Conservation (phyloP, 1,140 invertebrate species). For the Glossosoma conforme region DNA sequence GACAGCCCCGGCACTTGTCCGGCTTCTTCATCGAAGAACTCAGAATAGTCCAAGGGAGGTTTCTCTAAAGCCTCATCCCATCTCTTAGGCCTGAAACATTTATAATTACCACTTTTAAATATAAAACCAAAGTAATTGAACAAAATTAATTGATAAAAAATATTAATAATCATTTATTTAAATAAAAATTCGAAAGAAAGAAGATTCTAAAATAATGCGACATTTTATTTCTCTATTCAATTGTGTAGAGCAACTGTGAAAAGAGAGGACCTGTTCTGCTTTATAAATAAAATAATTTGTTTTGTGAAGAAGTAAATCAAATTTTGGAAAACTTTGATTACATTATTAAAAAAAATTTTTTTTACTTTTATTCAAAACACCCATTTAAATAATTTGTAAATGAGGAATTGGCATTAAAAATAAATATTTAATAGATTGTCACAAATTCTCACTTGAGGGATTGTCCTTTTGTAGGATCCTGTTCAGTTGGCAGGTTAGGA, state of each 20-base stretch:
- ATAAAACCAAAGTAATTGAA: too few species aligned
- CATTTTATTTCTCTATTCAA: too few species aligned
- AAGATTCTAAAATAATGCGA: too few species aligned
- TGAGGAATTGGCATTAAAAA: not conserved
- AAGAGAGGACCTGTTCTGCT: too few species aligned
- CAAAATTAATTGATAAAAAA: too few species aligned
- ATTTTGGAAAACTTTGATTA: not conserved
- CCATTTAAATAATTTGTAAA: slow-evolving; percentile 1
- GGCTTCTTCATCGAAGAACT: slow-evolving; percentile 97
- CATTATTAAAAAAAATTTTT: slow-evolving; percentile 1
- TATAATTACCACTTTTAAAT: too few species aligned
- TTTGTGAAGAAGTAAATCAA: too few species aligned
- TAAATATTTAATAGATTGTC: slow-evolving; percentile 4
- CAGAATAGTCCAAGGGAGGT: slow-evolving; percentile 96
- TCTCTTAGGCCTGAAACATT: slow-evolving; percentile 70
- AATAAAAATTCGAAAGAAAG: too few species aligned
- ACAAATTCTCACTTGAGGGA: slow-evolving; percentile 57
- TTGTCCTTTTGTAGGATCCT: slow-evolving; percentile 51
- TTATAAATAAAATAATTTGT: too few species aligned
- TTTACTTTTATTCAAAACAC: not conserved
- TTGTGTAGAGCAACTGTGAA: too few species aligned
- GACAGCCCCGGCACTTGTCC: slow-evolving; percentile 84
- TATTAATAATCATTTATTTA: too few species aligned
- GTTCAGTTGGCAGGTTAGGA: slow-evolving; percentile 67
- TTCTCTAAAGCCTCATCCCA: slow-evolving; percentile 95